Conservation (phyloP, 2,888 invertebrate species). For the Quadriops clusia region DNA sequence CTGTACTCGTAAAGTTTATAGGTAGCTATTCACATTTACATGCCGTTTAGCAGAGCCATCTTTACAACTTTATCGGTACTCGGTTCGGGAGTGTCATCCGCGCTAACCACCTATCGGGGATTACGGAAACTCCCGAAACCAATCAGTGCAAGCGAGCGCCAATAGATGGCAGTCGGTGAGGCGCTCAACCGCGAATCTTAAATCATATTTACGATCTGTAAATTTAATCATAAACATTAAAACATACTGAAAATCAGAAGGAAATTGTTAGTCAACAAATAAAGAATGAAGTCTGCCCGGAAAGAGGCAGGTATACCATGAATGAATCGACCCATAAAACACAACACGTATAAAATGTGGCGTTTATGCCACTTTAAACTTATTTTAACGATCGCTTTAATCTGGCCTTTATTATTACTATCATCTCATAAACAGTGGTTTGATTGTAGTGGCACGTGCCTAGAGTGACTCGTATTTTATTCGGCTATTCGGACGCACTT, state of each 20-base stretch:
- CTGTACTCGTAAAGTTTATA: neutral
- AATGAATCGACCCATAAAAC: constrained; percentile 33
- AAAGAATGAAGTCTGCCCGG: no score
- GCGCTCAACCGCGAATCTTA: no score
- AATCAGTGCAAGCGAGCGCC: constrained; percentile 25
- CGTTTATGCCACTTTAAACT: constrained; percentile 34
- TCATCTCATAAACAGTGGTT: constrained; percentile 32
- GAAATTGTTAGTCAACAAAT: no score
- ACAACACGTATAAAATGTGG: constrained; percentile 34
- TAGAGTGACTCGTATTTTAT: constrained; percentile 34
- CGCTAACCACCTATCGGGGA: constrained; percentile 22
- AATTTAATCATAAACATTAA: no score
- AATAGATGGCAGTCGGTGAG: constrained; percentile 31
- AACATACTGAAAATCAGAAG: no score
- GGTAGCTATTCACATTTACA: no score
- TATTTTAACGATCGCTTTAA: constrained; percentile 37
- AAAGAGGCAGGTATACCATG: constrained; percentile 27
- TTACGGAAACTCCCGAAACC: constrained; percentile 17
- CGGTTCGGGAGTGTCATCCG: constrained; percentile 10
- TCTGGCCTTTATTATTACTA: constrained; percentile 36
- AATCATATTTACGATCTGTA: no score
- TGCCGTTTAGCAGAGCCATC: no score
- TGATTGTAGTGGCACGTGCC: constrained; percentile 32
- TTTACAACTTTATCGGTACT: no score
- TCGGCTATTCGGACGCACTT: constrained; percentile 35